Percentiles rank a stretch among this genome's conserved stretches.
Conservation (phyloP, 2,113 vertebrate genomes). For the Monarcha castaneiventris region DNA sequence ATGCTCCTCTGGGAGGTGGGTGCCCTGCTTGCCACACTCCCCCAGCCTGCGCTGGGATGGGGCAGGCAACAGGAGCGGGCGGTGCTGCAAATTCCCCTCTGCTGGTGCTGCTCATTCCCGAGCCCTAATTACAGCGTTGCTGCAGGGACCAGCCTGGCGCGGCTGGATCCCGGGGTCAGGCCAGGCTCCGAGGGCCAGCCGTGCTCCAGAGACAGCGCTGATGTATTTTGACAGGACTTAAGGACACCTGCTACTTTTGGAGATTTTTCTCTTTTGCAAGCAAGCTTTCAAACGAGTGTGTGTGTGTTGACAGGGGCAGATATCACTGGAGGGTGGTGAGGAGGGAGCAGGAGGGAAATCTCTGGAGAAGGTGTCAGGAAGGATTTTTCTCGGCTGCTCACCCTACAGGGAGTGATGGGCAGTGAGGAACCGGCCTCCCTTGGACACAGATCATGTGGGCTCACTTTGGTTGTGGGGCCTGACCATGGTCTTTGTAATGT, state of each 20-base stretch:
- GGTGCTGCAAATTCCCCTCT: neutral
- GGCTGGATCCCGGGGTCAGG: neutral
- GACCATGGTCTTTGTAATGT: neutral
- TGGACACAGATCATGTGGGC: neutral
- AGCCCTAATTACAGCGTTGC: constrained; percentile 3
- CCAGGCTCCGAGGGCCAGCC: neutral
- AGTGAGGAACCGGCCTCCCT: neutral
- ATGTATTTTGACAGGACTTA: constrained; percentile 66
- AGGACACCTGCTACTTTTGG: constrained; percentile 55
- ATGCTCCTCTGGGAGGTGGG: neutral
- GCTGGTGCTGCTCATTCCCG: neutral
- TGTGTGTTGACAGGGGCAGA: constrained; percentile 55
- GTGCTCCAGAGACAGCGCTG: neutral
- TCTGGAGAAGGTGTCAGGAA: constrained; percentile 14
- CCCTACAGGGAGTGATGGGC: neutral
- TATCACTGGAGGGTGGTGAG: constrained; percentile 53
- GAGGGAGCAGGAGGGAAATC: constrained; percentile 28
- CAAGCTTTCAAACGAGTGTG: neutral
- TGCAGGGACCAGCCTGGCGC: neutral
- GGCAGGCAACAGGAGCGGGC: neutral
- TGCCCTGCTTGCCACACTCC: fast-evolving
- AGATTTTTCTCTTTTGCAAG: constrained; percentile 19
- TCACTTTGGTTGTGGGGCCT: neutral
- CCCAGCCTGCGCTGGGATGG: neutral
- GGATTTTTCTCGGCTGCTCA: neutral